Evolutionary conservation across 2,888 invertebrate genomes (phyloP), one percentile per base, ranked within the genome.

Genomic region (Periphyllus acericola): DNA sequence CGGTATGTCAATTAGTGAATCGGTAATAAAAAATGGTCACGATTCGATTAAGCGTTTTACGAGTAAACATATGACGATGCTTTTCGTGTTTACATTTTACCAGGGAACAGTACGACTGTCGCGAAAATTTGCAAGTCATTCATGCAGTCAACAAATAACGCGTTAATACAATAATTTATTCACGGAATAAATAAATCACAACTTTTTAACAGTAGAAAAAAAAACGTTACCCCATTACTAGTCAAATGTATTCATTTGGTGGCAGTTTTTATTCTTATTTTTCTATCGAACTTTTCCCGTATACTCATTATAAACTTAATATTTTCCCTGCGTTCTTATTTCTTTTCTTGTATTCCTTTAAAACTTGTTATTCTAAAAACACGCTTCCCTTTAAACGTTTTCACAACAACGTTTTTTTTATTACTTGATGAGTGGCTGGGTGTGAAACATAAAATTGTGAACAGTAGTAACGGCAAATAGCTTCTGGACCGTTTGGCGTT

Each of bases 401-500:
- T n/a, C 14, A 75, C 25, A 75, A 75, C 4, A 75, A n/a, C n/a
- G n/a, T n/a, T n/a, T n/a, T n/a, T 3, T 75, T 40, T 40, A 75
- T 40, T 40, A n/a, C n/a, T 14, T 3, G 3, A 1, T 17, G 11
- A 40, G 25, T 75, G 11, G 40, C n/a, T 17, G 80, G 21, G 32
- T 78, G 74, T 9, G 52, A n/a, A 11, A 40, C n/a, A 21, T 71
- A 68, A 68, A 87, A 52, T 34, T 80, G 40, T 21, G 34, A 68
- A 29, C 80, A 71, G 34, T 71, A 79, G 1, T 79, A 29, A 2
- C 8, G 14, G 46, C 80, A 79, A 40, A 86, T 80, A 40, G 80
- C 46, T 86, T 71, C 68, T 8, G 46, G 19, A 40, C 29, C 79
- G 21, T 86, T 86, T 8, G 86, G 46, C 29, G 80, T 87, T 29